A percentile compares a stretch with the other conserved stretches of the same genome.
Evolutionary conservation across 2,888 invertebrate species (phyloP).

Genomic region (Drosophila colorata): DNA sequence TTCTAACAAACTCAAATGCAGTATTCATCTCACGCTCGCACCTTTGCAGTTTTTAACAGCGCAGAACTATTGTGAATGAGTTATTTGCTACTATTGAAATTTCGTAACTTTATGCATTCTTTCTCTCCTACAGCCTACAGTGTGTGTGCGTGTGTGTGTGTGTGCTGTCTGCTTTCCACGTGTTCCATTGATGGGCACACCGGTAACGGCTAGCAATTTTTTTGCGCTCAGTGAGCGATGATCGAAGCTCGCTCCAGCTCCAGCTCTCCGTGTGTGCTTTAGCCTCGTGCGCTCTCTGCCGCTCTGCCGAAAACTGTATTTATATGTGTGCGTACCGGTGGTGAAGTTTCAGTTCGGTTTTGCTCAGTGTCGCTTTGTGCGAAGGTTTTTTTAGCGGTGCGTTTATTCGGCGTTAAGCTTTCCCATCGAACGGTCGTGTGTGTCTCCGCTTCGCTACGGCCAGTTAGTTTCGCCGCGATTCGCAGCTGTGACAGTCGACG

Average conservation of each 20-base stretch:
- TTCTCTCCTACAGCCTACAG: too few species aligned
- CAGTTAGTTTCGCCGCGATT: constrained; percentile 54
- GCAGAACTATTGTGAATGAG: constrained; percentile 16
- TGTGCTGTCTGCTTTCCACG: constrained; percentile 37
- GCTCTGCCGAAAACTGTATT: constrained; percentile 27
- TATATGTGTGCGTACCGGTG: constrained; percentile 59
- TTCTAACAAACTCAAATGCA: background rate
- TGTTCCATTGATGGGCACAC: constrained; percentile 30
- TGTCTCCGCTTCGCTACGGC: constrained; percentile 44
- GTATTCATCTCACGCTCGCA: background rate
- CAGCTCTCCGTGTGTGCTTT: constrained; percentile 4
- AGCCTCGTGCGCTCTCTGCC: constrained; percentile 22
- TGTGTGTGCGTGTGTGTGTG: constrained; percentile 6
- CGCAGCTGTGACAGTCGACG: constrained; percentile 42
- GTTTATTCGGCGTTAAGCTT: constrained; percentile 84
- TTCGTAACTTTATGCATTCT: constrained; percentile 32
- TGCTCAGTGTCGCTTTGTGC: constrained; percentile 52
- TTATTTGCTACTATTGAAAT: constrained; percentile 21
- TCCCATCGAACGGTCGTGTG: constrained; percentile 83
- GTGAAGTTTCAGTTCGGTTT: constrained; percentile 60
- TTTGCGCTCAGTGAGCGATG: constrained; percentile 15
- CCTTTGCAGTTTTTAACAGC: constrained; percentile 11
- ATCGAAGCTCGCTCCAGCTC: constrained; percentile 55
- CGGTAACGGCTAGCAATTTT: constrained; percentile 14
- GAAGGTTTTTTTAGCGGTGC: constrained; percentile 65